Evolutionary conservation across 2,888 invertebrate genomes (phyloP), one percentile per base, ranked within the genome.

Genomic region (Teinopalpus imperialis): DNA sequence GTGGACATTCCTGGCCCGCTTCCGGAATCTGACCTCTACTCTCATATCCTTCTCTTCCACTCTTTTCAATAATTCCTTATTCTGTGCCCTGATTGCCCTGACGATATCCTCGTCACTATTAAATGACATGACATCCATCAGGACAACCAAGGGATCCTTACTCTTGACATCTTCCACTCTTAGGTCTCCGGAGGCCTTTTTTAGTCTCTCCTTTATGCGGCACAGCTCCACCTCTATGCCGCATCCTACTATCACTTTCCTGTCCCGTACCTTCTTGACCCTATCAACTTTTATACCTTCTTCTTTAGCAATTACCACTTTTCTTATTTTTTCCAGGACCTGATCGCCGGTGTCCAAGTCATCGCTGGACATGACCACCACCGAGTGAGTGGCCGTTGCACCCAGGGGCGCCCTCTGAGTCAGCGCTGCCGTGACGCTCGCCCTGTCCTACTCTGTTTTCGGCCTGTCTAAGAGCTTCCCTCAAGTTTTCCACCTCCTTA

Each of bases 81-180:
- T 29, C 13, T 29, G 29, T 2, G 7, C 13, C 3, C n/a, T 12
- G 6, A 32, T n/a, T 3, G 31, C 31, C 6, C 18, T 18, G 1
- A 18, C 18, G 3, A 32, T 2, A 1, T 32, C 31, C 8, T n/a
- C 18, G 31, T 32, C 31, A 3, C 1, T 18, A 1, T 18, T 32
- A 4, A 8, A 16, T 2, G 3, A 1, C 4, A 18, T 3, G 2
- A 32, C 31, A n/a, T 14, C 30, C 3, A 14, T 14, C 8, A 32
- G n/a, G 3, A 32, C 9, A n/a, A 32, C 12, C 6, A 32, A 2
- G n/a, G 31, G 31, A 18, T 32, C 31, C n/a, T n/a, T n/a, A n/a
- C n/a, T n/a, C n/a, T n/a, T n/a, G n/a, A n/a, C n/a, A n/a, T n/a
- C n/a, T n/a, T 18, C n/a, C 18, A 6, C 18, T 32, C 8, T 32